These are phyloP conservation scores for Ranitomeya variabilis DNA, from an alignment of 2,113 vertebrate species.

Conservation along the genomic window DNA sequence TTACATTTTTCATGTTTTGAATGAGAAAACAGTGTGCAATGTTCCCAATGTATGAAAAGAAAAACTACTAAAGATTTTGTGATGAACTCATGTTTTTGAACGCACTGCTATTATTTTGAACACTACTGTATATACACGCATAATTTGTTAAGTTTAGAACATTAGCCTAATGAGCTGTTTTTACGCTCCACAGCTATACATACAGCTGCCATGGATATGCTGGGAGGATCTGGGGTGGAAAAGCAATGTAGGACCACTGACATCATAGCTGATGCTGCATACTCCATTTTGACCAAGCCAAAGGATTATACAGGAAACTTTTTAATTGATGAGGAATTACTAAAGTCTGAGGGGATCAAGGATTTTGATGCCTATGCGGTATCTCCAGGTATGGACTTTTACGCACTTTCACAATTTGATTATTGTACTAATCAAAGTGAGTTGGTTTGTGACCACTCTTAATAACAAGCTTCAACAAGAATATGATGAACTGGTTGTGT, in stretches of 20 bases:
- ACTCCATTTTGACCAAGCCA: conserved; percentile 82
- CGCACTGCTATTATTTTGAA: no score
- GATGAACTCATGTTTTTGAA: no score
- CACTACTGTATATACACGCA: no score
- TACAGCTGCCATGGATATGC: conserved; percentile 93
- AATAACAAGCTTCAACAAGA: no score
- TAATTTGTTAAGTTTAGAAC: neutral
- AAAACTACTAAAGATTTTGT: no score
- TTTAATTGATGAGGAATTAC: conserved; percentile 87
- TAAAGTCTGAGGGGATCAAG: conserved; percentile 82
- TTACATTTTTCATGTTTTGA: no score
- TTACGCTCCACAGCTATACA: conserved; percentile 79
- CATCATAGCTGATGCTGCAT: conserved; percentile 94
- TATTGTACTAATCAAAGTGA: neutral
- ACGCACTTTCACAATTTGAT: neutral
- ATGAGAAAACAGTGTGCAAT: no score
- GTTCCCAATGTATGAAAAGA: no score
- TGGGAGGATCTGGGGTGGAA: conserved; percentile 81
- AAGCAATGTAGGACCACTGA: conserved; percentile 91
- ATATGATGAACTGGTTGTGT: no score
- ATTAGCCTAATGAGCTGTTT: neutral
- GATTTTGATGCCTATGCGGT: conserved; percentile 91
- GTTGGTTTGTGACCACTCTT: no score
- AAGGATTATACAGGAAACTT: conserved; percentile 90
- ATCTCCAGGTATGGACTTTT: conserved; percentile 78